Evolutionary conservation across 2,113 vertebrate genomes (phyloP).

Genomic region (Numenius arquata): DNA sequence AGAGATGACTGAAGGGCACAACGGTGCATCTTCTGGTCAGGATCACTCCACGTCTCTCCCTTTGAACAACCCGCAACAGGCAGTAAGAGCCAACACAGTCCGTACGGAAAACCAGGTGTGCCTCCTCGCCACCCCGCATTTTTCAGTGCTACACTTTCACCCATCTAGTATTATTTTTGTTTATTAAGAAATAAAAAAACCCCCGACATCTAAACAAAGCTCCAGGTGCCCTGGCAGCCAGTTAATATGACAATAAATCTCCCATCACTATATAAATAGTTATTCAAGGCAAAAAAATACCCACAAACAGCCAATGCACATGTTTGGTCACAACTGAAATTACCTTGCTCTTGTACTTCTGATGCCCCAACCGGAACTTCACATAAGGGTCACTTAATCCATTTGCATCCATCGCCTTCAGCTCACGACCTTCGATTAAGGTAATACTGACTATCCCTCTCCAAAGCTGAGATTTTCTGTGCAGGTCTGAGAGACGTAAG

Average conservation of each 20-base stretch:
- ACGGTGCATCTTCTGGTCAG: background rate
- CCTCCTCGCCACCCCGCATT: fast-evolving
- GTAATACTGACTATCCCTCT: conserved; percentile 94
- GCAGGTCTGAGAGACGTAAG: conserved; percentile 89
- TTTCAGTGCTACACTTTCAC: background rate
- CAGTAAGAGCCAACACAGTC: background rate
- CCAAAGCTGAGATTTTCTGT: conserved; percentile 93
- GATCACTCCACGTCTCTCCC: background rate
- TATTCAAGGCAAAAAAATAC: background rate
- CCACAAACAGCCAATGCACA: fast-evolving
- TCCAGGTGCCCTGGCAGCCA: background rate
- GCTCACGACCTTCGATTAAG: conserved; percentile 87
- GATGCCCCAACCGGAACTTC: conserved; percentile 93
- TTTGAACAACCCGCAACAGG: fast-evolving
- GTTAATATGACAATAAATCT: background rate
- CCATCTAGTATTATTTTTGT: background rate
- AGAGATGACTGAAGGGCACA: background rate
- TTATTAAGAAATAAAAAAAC: background rate
- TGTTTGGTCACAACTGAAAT: background rate
- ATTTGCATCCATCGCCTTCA: conserved; percentile 93
- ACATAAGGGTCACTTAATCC: conserved; percentile 94
- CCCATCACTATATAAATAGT: background rate
- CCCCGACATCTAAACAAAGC: background rate
- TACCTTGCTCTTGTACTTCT: conserved; percentile 99
- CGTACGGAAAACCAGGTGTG: background rate